phyloP scores from a whole-genome alignment of 1,140 invertebrate genomes.

The Mycetomoellerius zeteki region DNA sequence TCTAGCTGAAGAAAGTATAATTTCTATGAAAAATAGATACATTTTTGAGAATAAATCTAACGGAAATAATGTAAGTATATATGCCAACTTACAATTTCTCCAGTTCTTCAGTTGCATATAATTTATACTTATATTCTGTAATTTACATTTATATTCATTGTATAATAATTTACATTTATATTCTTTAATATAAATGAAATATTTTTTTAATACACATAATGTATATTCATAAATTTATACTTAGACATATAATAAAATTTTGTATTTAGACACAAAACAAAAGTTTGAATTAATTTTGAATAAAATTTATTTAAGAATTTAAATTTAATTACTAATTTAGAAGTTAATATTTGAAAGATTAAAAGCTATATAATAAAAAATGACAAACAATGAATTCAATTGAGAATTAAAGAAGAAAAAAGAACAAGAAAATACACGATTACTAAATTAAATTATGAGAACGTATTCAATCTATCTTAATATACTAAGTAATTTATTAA shows the following conservation, averaged over 20 bases:
- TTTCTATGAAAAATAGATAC: not conserved
- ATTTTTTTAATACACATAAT: not conserved
- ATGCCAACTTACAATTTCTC: not conserved
- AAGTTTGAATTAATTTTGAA: not conserved
- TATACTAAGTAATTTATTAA: slow-evolving; percentile 7
- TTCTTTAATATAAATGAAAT: not conserved
- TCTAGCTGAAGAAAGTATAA: not conserved
- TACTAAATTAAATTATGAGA: not conserved
- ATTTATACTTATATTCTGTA: not conserved
- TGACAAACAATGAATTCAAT: not conserved
- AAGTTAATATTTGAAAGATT: not conserved
- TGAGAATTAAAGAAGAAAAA: not conserved
- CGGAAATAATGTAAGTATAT: not conserved
- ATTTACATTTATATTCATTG: not conserved
- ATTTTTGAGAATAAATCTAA: not conserved
- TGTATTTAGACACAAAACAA: not conserved
- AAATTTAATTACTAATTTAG: slow-evolving; percentile 19
- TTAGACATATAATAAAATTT: not conserved
- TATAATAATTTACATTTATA: not conserved
- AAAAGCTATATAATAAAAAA: not conserved
- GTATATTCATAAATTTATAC: not conserved
- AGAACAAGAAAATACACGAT: not conserved
- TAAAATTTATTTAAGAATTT: slow-evolving; percentile 1
- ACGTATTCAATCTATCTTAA: not conserved
- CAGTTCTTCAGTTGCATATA: not conserved